These are phyloP conservation scores for Channallabes apus DNA, from an alignment of 2,797 vertebrate genomes.

Conservation along the genomic window DNA sequence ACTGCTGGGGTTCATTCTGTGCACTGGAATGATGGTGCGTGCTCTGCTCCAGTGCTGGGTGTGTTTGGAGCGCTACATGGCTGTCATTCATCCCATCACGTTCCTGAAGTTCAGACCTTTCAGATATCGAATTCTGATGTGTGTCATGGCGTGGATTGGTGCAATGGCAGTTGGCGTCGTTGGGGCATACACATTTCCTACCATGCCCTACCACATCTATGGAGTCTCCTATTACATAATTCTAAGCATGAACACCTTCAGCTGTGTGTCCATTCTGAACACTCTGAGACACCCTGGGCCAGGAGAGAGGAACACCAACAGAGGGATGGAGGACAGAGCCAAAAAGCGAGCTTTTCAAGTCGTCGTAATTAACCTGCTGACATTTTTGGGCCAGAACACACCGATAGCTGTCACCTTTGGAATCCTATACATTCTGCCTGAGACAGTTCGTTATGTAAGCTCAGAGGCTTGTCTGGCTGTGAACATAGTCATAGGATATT, in stretches of 20 bases:
- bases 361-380: background rate
- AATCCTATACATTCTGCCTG: too few relatives aligned
- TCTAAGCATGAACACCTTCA: background rate
- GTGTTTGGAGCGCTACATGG: slow-evolving; percentile 28
- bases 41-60: slow-evolving; percentile 6
- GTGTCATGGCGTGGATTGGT: background rate
- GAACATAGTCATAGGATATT: background rate
- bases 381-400: slow-evolving; percentile 6
- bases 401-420: background rate
- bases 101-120: slow-evolving; percentile 13
- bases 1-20: background rate
- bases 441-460: too few relatives aligned
- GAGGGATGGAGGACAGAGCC: background rate
- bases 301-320: background rate
- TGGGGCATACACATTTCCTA: background rate
- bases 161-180: background rate
- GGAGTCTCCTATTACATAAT: background rate
- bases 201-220: background rate
- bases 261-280: slow-evolving; percentile 18
- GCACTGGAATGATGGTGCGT: background rate
- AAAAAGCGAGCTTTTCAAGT: slow-evolving; percentile 26
- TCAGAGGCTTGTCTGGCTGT: background rate
- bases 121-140: background rate
- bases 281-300: slow-evolving; percentile 19
- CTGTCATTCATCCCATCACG: slow-evolving; percentile 18